Base-by-base conservation (phyloP, 2,113 vertebrate species). In the Halcyon senegalensis region DNA sequence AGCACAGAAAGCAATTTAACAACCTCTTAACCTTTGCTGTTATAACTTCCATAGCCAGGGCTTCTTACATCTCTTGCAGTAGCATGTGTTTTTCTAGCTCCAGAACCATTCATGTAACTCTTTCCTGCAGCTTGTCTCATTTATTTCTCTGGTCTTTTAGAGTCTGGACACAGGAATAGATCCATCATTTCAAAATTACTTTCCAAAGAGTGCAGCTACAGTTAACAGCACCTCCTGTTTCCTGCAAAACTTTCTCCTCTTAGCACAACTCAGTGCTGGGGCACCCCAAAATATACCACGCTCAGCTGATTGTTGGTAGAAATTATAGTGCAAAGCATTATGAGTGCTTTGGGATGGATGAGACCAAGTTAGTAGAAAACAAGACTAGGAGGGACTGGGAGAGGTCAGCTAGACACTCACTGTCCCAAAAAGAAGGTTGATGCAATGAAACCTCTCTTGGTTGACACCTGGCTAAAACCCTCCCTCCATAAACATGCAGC, bases 361-460 rank as follows among this genome's bases (percentile, higher is more conserved):
- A 74, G 37, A 25, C 13, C 31, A 41, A 25, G 18, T 7, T 0
- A 28, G 62, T 5, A 35, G 4, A 19, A 25, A 78, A 37, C 8
- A 59, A 14, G 27, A 18, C 69, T 82, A 79, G 27, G 63, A 37
- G 9, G 28, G 23, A 8, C 4, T 4, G 5, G 18, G 27, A 30
- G n/a, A 70, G 30, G 55, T 78, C 44, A 5, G 27, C 7, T 25
- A 33, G 74, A 5, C 15, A 2, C 6, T 50, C 13, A 4, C 16
- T 14, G 1, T 33, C 75, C 78, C 56, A 10, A 14, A 7, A 51
- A 35, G 10, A 14, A 39, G 60, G 7, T 8, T 0, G 0, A 37
- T 4, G 41, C n/a, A 21, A 2, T 12, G 51, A 63, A 70, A 27
- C 2, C 31, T 8, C 31, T 75, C 70, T 53, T 18, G 80, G 25